A percentile compares a stretch with the other conserved stretches of the same genome.
These are phyloP conservation scores for Callionymus lyra DNA, from an alignment of 2,113 vertebrate genomes.

Conservation along the genomic window DNA sequence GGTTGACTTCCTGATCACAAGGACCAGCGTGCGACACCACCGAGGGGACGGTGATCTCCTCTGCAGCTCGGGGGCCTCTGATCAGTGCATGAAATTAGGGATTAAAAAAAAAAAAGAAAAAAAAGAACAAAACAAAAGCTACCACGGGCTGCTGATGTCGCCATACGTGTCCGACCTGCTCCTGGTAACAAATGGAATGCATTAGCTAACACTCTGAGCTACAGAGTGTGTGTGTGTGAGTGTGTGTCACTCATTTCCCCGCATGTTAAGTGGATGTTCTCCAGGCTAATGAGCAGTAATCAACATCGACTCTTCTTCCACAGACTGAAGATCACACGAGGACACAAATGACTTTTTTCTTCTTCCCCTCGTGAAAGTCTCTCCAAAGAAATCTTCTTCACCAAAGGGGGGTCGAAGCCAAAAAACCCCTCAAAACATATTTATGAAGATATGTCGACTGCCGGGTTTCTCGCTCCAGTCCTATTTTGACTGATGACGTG, in stretches of 20 bases:
- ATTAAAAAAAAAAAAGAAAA: conserved; percentile 72
- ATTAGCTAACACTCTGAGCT: conserved; percentile 74
- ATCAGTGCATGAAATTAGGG: conserved; percentile 66
- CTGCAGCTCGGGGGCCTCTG: conserved; percentile 46
- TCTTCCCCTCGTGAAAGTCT: too few species aligned
- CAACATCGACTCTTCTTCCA: conserved; percentile 75
- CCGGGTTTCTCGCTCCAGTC: too few species aligned
- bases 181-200: conserved; percentile 75
- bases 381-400: too few species aligned
- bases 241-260: conserved; percentile 75
- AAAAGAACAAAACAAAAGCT: conserved; percentile 71
- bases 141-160: conserved; percentile 66
- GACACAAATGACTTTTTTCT: too few species aligned
- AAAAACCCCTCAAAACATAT: too few species aligned
- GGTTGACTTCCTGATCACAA: conserved; percentile 44
- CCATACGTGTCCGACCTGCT: conserved; percentile 74
- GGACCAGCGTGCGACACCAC: conserved; percentile 49
- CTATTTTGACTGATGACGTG: too few species aligned
- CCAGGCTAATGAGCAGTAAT: conserved; percentile 84
- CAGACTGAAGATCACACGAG: too few species aligned
- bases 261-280: conserved; percentile 80
- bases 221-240: conserved; percentile 64
- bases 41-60: conserved; percentile 42
- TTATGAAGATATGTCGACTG: too few species aligned
- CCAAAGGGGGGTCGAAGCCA: too few species aligned